Evolutionary conservation across 2,113 vertebrate species (phyloP), one percentile per base, ranked within the genome.

Genomic region (Nycticebus coucang): DNA sequence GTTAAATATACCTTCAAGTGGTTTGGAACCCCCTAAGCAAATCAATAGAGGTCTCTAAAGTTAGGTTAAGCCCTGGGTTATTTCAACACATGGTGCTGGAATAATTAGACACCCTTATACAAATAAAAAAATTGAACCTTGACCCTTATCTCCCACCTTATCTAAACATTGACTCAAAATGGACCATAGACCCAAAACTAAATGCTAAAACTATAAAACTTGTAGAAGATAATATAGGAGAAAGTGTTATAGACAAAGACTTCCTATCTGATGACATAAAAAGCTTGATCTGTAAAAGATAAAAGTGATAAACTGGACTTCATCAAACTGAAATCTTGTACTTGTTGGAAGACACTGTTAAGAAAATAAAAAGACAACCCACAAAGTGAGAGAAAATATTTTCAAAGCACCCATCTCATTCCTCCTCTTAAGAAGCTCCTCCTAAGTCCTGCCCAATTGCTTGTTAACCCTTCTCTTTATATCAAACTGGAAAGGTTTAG

Each of bases 81-180:
- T 83, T 92, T 91, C 50, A 81, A 60, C 7, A 64, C 13, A 33
- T 37, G 22, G 55, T 68, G 13, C 80, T 90, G 19, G 26, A 71
- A 87, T 60, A 96, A 79, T 30, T 57, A 15, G 57, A 59, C 24
- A 69, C 19, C 28, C 2, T 4, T 77, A 50, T 18, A 12, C 21
- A 68, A 57, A 83, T 57, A 64, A 72, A 35, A 68, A 59, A 71
- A 71, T 14, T 84, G 3, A 93, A 64, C 6, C 45, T 88, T 85
- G 55, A 89, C 15, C 13, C 28, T 87, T 69, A 75, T 9, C n/a
- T 88, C 4, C 79, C 19, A 41, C 45, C 8, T 68, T 89, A 87
- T n/a, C 50, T 79, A 69, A 80, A 94, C 50, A 79, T 94, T 69
- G 72, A 93, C 21, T 91, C 11, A 75, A 78, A 86, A 24, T 91